These are phyloP conservation scores for Zoanthus sansibaricus DNA, from an alignment of 92 coral and sea anemone species.

Conservation along the genomic window DNA sequence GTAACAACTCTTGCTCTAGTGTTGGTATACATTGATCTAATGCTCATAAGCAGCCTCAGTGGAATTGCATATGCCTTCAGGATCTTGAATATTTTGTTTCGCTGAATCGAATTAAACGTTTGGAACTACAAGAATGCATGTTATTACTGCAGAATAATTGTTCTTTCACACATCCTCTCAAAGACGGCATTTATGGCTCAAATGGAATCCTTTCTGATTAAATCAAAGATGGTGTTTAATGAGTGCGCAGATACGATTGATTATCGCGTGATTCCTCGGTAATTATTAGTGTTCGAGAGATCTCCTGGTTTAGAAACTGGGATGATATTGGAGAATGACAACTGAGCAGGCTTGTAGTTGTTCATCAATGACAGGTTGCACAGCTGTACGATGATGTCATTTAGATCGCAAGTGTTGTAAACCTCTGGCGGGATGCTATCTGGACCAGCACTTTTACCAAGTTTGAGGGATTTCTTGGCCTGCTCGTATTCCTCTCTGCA, in stretches of 20 bases:
- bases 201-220: not conserved
- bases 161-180: not conserved
- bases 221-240: not conserved
- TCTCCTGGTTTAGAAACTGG: not conserved
- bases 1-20: not conserved
- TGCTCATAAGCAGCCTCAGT: not conserved
- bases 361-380: not conserved
- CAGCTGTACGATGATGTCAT: not conserved
- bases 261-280: not conserved
- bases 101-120: not conserved
- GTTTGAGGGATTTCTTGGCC: not conserved
- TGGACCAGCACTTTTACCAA: not conserved
- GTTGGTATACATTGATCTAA: not conserved
- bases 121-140: not conserved
- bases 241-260: not conserved
- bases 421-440: not conserved
- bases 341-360: not conserved
- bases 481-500: not conserved
- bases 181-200: not conserved
- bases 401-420: not conserved
- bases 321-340: not conserved
- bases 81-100: not conserved
- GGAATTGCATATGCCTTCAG: not conserved
- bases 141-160: not conserved
- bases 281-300: not conserved